These are phyloP conservation scores for Drosophila siamana DNA, from an alignment of 2,888 invertebrate species.

Conservation along the genomic window DNA sequence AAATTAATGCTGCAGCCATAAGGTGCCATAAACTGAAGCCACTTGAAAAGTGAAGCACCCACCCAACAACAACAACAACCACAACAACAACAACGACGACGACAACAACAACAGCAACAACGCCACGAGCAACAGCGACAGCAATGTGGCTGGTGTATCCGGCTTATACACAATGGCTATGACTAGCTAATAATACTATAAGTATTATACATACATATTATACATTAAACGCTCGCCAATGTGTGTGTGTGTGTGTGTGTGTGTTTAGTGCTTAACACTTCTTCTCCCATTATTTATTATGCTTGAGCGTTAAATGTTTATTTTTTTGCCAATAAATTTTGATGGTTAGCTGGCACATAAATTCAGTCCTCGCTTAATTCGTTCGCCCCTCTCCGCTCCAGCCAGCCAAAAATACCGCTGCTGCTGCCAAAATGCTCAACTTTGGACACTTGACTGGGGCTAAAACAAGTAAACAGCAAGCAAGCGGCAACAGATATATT, in stretches of 20 bases:
- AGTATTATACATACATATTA: constrained; percentile 26
- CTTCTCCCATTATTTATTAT: constrained; percentile 44
- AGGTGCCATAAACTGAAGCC: constrained; percentile 67
- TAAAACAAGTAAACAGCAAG: constrained; percentile 5
- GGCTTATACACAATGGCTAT: constrained; percentile 32
- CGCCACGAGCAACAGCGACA: constrained; percentile 5
- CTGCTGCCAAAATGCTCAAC: constrained; percentile 20
- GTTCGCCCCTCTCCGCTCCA: no score
- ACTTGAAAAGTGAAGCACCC: constrained; percentile 54
- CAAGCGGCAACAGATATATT: constrained; percentile 19
- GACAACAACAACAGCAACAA: constrained; percentile 24
- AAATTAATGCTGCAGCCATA: constrained; percentile 64
- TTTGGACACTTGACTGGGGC: constrained; percentile 26
- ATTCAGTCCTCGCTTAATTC: constrained; percentile 38
- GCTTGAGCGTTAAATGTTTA: constrained; percentile 63
- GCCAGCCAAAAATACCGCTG: background rate
- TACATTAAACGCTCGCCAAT: constrained; percentile 39
- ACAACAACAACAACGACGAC: constrained; percentile 22
- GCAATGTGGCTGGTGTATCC: constrained; percentile 29
- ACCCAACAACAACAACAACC: constrained; percentile 28
- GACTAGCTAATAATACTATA: constrained; percentile 40
- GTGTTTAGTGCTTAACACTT: constrained; percentile 62
- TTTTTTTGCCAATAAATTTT: constrained; percentile 68
- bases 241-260: constrained; percentile 22
- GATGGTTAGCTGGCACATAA: constrained; percentile 67